phyloP scores from a whole-genome alignment of 2,113 vertebrate genomes.

The Lucifuga dentata region DNA sequence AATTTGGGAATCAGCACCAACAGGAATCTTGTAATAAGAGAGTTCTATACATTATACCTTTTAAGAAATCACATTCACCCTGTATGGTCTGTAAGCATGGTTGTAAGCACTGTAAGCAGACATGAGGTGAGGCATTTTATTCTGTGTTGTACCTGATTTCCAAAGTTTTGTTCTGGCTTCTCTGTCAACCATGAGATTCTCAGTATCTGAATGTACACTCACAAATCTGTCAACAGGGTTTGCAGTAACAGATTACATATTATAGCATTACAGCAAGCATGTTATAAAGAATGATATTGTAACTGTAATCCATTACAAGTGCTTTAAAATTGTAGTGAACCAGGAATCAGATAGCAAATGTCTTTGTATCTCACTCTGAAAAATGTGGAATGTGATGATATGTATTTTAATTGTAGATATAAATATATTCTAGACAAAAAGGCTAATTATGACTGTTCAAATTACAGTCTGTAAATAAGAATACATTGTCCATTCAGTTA shows the following conservation, averaged over 20 bases:
- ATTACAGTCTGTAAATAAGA: conserved; percentile 39
- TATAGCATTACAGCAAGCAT: conserved; percentile 44
- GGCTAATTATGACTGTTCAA: not conserved
- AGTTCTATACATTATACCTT: not conserved
- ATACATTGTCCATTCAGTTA: not conserved
- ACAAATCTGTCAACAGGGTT: conserved; percentile 38
- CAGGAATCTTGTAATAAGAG: no score
- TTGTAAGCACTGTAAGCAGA: conserved; percentile 41
- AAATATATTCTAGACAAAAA: conserved; percentile 17
- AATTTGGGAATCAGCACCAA: no score
- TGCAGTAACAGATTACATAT: conserved; percentile 30
- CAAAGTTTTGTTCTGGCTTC: conserved; percentile 31
- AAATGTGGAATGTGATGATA: not conserved
- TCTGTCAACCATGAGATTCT: not conserved
- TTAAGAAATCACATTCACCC: conserved; percentile 6
- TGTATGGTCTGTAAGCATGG: conserved; percentile 37
- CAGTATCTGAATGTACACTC: conserved; percentile 17
- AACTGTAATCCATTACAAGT: conserved; percentile 46
- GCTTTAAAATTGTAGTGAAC: conserved; percentile 33
- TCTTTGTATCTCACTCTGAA: conserved; percentile 20
- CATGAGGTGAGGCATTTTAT: conserved; percentile 20
- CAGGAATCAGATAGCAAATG: conserved; percentile 5
- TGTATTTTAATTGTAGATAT: conserved; percentile 30
- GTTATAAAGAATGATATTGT: conserved; percentile 4
- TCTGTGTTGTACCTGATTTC: conserved; percentile 41